Percentiles rank a stretch among this genome's conserved stretches.
These are phyloP conservation scores for Batillaria attramentaria DNA, from an alignment of 1,140 invertebrate species.

Conservation along the genomic window DNA sequence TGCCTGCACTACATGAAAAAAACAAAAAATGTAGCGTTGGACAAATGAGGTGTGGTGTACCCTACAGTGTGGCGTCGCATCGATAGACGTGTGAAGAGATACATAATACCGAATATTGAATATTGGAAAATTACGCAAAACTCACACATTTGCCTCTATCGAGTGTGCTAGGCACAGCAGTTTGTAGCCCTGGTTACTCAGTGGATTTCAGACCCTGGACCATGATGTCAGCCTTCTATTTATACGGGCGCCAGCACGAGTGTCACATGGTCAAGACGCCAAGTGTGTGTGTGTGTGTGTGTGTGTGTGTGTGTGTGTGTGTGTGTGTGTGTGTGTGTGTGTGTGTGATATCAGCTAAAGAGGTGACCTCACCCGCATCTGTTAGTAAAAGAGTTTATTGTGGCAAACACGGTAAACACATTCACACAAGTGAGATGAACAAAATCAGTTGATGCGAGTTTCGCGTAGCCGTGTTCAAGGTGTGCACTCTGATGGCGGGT, in stretches of 20 bases:
- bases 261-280: no score
- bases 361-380: no score
- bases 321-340: slow-evolving; percentile 2
- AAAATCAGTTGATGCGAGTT: background rate
- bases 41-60: no score
- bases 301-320: slow-evolving; percentile 13
- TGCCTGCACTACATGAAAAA: no score
- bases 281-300: background rate
- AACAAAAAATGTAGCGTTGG: no score
- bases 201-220: no score
- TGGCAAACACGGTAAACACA: background rate
- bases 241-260: background rate
- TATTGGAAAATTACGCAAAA: background rate
- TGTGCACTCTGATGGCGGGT: slow-evolving; percentile 52
- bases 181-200: no score
- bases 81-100: background rate
- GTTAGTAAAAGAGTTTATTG: background rate
- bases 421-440: background rate
- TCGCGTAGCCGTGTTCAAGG: background rate
- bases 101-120: background rate
- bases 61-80: no score
- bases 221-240: background rate
- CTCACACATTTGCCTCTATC: background rate
- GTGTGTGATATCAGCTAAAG: no score
- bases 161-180: background rate